A percentile compares a stretch with the other conserved stretches of the same genome.
Evolutionary conservation across 2,888 invertebrate genomes (phyloP).

Genomic region (Acanthoscelides obtectus): DNA sequence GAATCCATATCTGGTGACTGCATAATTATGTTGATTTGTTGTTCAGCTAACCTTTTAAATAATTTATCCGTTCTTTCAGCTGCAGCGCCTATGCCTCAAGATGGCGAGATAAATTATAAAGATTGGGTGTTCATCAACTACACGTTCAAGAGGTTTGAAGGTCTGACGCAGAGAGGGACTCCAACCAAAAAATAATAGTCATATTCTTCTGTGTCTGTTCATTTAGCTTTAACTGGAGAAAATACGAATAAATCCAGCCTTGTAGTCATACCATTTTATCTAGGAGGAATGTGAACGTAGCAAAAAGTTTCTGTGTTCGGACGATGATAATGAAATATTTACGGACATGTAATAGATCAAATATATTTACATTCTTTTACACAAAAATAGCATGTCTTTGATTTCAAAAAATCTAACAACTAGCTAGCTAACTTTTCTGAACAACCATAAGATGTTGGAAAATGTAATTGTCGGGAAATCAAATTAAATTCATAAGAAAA

Average conservation of each 20-base stretch:
- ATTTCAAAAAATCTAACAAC: no score
- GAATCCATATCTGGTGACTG: no score
- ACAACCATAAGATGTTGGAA: no score
- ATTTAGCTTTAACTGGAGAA: neutral
- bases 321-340: no score
- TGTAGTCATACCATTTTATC: neutral
- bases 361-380: no score
- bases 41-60: no score
- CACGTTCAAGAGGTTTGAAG: conserved; percentile 99
- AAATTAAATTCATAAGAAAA: no score
- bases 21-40: no score
- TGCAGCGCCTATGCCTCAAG: conserved; percentile 82
- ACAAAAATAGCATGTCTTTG: no score
- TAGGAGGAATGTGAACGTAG: neutral
- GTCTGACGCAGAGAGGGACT: conserved; percentile 85
- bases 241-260: neutral
- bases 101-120: conserved; percentile 88
- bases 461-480: no score
- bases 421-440: no score
- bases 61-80: conserved; percentile 52
- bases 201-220: neutral
- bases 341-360: no score
- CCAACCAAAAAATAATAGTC: conserved; percentile 67
- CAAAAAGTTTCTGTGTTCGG: neutral
- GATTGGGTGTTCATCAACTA: conserved; percentile 99